Evolutionary conservation across 2,113 vertebrate genomes (phyloP), one percentile per base, ranked within the genome.

Genomic region (Hippocampus mohnikei): DNA sequence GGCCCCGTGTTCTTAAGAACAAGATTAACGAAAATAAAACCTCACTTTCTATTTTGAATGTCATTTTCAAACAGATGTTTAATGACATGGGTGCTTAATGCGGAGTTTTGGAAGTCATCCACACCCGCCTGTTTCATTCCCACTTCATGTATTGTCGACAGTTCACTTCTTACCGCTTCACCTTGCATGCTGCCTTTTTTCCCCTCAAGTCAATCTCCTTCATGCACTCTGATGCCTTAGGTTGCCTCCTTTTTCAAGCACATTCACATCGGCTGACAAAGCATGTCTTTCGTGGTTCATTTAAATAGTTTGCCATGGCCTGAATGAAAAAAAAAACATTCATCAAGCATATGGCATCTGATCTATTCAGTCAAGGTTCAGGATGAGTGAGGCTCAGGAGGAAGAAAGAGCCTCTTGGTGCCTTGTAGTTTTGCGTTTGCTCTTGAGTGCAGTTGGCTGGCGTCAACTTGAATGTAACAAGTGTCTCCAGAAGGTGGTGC

Each of bases 381-480:
- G 52, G 21, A 23, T 55, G 52, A 55, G 9, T 23, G 52, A 3
- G 52, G 52, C 52, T 55, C 52, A n/a, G 10, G 52, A 55, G 52
- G 21, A 55, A 10, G 8, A 44, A 55, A 10, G 8, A 44, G 69
- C 69, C 62, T 77, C 27, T 33, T 59, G 33, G 27, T 60, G 27
- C 58, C 58, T 33, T 33, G 25, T 10, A 12, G 55, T 27, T 58
- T 55, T 55, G 52, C 5, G 48, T 55, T n/a, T 23, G 52, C 52
- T 55, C 1, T 3, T 37, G 9, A 8, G 21, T 53, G 50, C 50
- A 21, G 29, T 40, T 62, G 9, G 33, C 33, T 3, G 3, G 29
- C 11, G 20, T 75, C 44, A 58, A 70, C 67, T 76, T 77, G 71
- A 87, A 88, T 87, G 77, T 86, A 76, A 70, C 59, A 50, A 21